Evolutionary conservation across 2,888 invertebrate genomes (phyloP), one percentile per base, ranked within the genome.

Genomic region (Mongoloraphidia duomilia): DNA sequence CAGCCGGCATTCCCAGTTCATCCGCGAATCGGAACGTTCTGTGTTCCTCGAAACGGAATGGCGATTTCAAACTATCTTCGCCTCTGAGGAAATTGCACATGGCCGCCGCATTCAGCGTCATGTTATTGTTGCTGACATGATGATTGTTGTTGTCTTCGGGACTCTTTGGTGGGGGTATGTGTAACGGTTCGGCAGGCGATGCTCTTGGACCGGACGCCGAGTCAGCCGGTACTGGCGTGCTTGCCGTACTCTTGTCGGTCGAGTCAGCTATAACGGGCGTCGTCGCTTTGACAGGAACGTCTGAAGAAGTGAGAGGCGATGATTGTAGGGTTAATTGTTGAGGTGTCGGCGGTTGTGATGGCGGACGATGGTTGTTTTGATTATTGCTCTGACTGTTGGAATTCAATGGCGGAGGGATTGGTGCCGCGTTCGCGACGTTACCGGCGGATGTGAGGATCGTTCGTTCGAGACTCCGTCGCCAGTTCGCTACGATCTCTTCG

Each of bases 1-100:
- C 86, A 2, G 87, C 85, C 9, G 82, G 80, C 58, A 82, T 66
- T 65, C 85, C 74, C 60, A 88, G 85, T 56, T 90, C 89, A 49
- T 86, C 86, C 68, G 89, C 90, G 54, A 89, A 77, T 70, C 86
- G 90, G 48, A 82, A 78, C 51, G 81, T 79, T 42, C 84, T 75
- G 57, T 85, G 83, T 47, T 88, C 88, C 61, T 87, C 88, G 68
- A 86, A 86, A 54, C 85, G 78, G 67, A 86, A 89, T 47, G 85
- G 85, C 59, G 72, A 72, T 61, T 76, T 76, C 43, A 76, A 64
- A 49, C 67, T 69, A 44, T 71, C 66, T 46, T 51, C 56, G 51
- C 58, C 70, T 50, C 68, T 60, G 46, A 71, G 59, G 58, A 69
- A 64, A 53, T 61, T 65, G 59, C 64, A 76, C 68, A 67, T 73